Evolutionary conservation across 2,113 vertebrate species (phyloP).

Genomic region (Platichthys stellatus): DNA sequence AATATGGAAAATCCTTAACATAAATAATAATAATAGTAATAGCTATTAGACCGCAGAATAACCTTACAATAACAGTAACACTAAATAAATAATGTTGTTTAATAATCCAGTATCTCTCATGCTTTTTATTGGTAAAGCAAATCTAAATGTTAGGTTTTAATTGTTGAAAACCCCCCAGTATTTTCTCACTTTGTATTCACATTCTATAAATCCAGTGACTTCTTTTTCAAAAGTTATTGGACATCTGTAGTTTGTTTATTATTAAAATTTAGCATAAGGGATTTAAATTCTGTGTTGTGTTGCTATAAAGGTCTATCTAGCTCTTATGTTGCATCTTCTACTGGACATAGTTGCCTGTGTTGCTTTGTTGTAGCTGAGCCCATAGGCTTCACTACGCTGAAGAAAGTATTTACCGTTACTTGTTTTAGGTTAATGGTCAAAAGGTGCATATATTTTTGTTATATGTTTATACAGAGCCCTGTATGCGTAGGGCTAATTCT

Average conservation of each 20-base stretch:
- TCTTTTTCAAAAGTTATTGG: not conserved
- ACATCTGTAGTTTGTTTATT: not conserved
- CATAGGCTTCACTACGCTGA: too few relatives aligned
- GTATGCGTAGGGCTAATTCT: too few relatives aligned
- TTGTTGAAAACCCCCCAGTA: not conserved
- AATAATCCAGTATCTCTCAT: not conserved
- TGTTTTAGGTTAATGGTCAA: too few relatives aligned
- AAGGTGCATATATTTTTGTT: too few relatives aligned
- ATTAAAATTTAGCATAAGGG: not conserved
- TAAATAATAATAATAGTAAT: not conserved
- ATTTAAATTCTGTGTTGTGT: not conserved
- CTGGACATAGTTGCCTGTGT: too few relatives aligned
- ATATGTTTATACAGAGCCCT: too few relatives aligned
- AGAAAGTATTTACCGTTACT: too few relatives aligned
- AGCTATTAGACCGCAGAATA: too few relatives aligned
- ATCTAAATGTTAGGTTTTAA: not conserved
- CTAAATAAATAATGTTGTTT: too few relatives aligned
- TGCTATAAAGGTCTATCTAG: not conserved
- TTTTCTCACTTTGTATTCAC: not conserved
- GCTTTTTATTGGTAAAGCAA: not conserved
- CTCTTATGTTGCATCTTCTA: too few relatives aligned
- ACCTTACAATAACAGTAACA: not conserved
- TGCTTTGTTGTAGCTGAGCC: too few relatives aligned
- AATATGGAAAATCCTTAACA: not conserved
- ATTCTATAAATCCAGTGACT: not conserved